Evolutionary conservation across 2,113 vertebrate genomes (phyloP), one percentile per base, ranked within the genome.

Genomic region (Corvus hawaiiensis): DNA sequence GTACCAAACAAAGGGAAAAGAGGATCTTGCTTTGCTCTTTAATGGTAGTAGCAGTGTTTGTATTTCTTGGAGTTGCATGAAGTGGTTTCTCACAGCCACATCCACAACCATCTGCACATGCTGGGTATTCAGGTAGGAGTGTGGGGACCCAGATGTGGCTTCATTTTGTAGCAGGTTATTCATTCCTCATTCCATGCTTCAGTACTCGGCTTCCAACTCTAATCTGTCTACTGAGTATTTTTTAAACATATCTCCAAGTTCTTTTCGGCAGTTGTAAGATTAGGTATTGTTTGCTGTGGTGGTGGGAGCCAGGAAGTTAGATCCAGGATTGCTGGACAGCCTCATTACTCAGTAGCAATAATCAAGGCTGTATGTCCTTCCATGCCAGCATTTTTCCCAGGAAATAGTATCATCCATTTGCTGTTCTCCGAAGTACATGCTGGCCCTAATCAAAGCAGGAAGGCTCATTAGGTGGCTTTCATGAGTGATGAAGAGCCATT

Each of bases 401-500:
- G 96, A 98, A 98, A 97, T 95, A 76, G 61, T 83, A 95, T 97
- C 95, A 96, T 94, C 93, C 91, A 82, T 97, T 97, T 97, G 89
- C 90, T 94, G 46, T 94, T 90, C 90, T 96, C 94, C 23, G 49
- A 92, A 93, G 64, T 64, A 73, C 94, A 63, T 51, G 44, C 77
- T 59, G 75, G 81, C 92, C 81, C 18, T 96, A 97, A 97, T 98
- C 95, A 92, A 56, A 91, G 78, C 84, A 82, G 78, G 51, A 95
- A 95, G 94, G 81, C 91, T 97, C 94, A 94, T 98, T 97, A 97
- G 93, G 48, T 95, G 89, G 89, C 91, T 84, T 96, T 84, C 62
- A 26, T 93, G 91, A 93, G 94, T 86, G 77, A 94, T 88, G 86
- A 83, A 82, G 95, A 90, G 92, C 93, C 95, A 94, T 97, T 97